Evolutionary conservation across 1,140 invertebrate species (phyloP).

Genomic region (Dicyema japonicum): DNA sequence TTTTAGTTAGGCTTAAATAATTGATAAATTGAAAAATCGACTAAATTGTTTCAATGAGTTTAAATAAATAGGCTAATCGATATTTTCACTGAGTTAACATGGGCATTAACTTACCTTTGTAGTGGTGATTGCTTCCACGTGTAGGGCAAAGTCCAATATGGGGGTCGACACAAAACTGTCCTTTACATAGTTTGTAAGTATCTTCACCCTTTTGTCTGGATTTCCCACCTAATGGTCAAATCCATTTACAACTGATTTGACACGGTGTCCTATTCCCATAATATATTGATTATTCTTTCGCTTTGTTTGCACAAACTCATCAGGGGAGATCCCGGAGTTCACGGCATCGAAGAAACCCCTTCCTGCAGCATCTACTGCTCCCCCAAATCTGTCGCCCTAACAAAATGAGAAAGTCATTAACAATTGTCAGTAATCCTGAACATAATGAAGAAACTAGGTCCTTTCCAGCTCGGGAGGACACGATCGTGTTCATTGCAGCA

Average conservation of each 20-base stretch:
- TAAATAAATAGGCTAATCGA: neutral
- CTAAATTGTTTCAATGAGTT: neutral
- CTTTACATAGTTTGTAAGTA: constrained; percentile 73
- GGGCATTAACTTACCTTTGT: constrained; percentile 36
- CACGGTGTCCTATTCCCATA: constrained; percentile 88
- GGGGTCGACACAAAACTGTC: constrained; percentile 66
- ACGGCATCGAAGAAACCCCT: constrained; percentile 75
- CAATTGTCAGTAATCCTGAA: constrained; percentile 78
- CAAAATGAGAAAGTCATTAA: constrained; percentile 25
- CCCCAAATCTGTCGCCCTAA: constrained; percentile 82
- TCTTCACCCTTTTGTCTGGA: constrained; percentile 74
- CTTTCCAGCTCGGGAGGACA: constrained; percentile 85
- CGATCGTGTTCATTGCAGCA: constrained; percentile 93
- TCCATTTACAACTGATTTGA: constrained; percentile 48
- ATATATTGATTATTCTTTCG: constrained; percentile 79
- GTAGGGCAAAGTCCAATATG: constrained; percentile 60
- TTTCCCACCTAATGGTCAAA: constrained; percentile 45
- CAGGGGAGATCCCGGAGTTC: constrained; percentile 59
- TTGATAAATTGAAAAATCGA: neutral
- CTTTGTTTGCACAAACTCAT: constrained; percentile 93
- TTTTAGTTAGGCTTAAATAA: neutral
- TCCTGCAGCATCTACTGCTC: constrained; percentile 75
- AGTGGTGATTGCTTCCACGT: constrained; percentile 93
- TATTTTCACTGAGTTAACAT: too few species aligned
- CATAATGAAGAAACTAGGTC: constrained; percentile 80